Conservation (phyloP, 2,797 vertebrate genomes). For the Anniella stebbinsi region DNA sequence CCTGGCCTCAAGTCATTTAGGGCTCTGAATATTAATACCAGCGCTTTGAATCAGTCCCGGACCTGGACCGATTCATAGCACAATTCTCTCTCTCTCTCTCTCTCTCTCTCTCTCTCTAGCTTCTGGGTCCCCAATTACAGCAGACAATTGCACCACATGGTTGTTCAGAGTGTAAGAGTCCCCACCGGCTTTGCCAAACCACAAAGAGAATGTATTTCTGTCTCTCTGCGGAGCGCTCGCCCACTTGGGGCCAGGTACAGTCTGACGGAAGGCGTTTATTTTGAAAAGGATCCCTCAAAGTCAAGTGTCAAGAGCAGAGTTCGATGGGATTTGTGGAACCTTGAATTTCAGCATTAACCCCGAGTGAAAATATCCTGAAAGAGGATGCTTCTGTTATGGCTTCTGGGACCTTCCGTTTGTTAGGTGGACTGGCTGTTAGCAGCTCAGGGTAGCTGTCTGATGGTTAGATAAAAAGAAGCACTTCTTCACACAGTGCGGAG, state of each 20-base stretch:
- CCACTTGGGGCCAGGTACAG: not conserved
- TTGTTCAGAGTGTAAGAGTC: too few relatives aligned
- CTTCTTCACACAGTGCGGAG: too few relatives aligned
- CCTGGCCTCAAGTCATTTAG: too few relatives aligned
- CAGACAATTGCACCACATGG: too few relatives aligned
- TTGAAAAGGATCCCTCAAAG: not conserved
- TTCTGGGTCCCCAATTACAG: not conserved
- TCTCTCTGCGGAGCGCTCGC: too few relatives aligned
- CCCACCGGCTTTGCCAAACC: not conserved
- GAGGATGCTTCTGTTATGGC: too few relatives aligned
- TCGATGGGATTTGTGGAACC: not conserved
- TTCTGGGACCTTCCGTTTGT: not conserved
- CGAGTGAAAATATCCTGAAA: not conserved
- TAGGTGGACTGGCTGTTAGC: not conserved
- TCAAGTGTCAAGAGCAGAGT: not conserved
- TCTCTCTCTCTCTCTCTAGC: not conserved
- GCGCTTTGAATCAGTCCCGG: too few relatives aligned
- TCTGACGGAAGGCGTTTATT: too few relatives aligned
- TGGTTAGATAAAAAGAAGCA: not conserved
- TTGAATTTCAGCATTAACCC: not conserved
- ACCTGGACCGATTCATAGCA: too few relatives aligned
- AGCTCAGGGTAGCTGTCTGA: not conserved
- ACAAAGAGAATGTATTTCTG: not conserved
- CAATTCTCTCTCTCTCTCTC: not conserved
- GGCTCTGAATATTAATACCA: too few relatives aligned